These are phyloP conservation scores for Sepiola atlantica DNA, from an alignment of 2,888 invertebrate genomes.

Conservation along the genomic window DNA sequence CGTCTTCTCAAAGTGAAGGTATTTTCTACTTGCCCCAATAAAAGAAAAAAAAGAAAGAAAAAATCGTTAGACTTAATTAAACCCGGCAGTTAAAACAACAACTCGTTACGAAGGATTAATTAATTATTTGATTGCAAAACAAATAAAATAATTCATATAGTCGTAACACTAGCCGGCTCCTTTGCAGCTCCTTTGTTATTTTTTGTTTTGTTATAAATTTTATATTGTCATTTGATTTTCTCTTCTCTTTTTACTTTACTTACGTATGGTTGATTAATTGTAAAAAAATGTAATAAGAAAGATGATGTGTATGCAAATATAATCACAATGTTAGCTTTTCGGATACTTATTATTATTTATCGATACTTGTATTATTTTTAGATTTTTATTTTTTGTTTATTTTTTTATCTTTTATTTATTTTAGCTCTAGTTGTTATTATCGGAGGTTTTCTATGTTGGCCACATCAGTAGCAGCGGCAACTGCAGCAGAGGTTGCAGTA, in stretches of 20 bases:
- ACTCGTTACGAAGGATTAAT: neutral
- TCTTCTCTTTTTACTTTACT: neutral
- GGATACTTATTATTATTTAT: no score
- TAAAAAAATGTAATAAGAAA: neutral
- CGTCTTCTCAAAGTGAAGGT: neutral
- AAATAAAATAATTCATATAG: neutral
- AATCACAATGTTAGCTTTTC: neutral
- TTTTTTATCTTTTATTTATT: neutral
- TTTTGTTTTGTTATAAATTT: no score
- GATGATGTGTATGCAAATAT: neutral
- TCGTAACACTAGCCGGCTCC: no score
- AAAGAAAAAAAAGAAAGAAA: neutral
- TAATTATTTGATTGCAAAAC: neutral
- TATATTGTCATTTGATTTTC: neutral
- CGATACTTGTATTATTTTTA: neutral
- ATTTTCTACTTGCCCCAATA: neutral
- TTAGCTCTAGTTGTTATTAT: neutral
- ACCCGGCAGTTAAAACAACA: neutral
- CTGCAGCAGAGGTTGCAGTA: slow-evolving; percentile 44
- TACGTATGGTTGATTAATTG: neutral
- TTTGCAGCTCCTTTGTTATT: no score
- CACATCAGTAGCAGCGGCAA: slow-evolving; percentile 41
- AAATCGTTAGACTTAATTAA: neutral
- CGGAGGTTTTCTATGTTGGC: neutral
- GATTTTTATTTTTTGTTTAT: neutral